Conservation (phyloP, 2,888 invertebrate genomes). For the Phaonia tiefii region DNA sequence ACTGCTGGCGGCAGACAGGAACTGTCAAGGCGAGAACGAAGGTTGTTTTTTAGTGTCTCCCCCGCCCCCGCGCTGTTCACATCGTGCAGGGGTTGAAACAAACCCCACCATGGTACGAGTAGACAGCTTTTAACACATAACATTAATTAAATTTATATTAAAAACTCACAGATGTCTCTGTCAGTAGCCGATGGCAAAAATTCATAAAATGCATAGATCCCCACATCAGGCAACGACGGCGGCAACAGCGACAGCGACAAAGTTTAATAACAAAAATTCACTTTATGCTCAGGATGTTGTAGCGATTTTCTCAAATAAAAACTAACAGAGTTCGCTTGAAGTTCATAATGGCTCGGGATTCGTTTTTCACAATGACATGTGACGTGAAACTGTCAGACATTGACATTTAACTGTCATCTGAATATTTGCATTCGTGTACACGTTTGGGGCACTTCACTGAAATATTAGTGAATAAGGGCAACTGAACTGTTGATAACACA, state of each 20-base stretch:
- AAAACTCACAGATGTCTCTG: conserved; percentile 73
- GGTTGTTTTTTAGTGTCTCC: conserved; percentile 27
- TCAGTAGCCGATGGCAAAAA: conserved; percentile 69
- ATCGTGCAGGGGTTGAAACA: conserved; percentile 28
- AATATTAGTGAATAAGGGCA: too few relatives aligned
- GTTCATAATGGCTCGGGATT: conserved; percentile 34
- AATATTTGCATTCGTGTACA: conserved; percentile 56
- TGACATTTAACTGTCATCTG: conserved; percentile 63
- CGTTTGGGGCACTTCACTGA: too few relatives aligned
- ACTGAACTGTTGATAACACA: too few relatives aligned
- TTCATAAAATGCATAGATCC: neutral
- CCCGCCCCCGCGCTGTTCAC: too few relatives aligned
- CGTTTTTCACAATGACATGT: conserved; percentile 49
- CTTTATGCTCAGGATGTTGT: neutral
- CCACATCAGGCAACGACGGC: conserved; percentile 6
- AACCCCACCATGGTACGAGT: conserved; percentile 38
- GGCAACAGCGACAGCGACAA: conserved; percentile 27
- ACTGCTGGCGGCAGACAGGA: conserved; percentile 47
- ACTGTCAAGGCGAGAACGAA: conserved; percentile 59
- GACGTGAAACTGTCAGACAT: conserved; percentile 63
- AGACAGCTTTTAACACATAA: conserved; percentile 61
- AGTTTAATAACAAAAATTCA: conserved; percentile 21
- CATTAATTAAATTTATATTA: conserved; percentile 74
- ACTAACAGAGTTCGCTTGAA: conserved; percentile 11
- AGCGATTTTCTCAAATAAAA: conserved; percentile 4